Base-by-base conservation (phyloP, 2,888 invertebrate species). In the Apamea anceps region DNA sequence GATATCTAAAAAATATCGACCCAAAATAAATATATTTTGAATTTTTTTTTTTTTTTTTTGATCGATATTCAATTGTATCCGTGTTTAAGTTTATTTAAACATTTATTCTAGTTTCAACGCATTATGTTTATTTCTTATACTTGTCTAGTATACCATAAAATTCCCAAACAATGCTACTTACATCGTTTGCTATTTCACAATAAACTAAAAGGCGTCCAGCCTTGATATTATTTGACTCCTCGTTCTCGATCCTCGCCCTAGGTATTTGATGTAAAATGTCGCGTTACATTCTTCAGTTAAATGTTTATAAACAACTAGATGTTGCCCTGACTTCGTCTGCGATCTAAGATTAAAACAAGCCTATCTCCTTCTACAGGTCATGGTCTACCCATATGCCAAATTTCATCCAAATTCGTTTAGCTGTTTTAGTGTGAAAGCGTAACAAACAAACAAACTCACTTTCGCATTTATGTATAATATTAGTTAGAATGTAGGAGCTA, bases 201-300 rank as follows among this genome's bases (percentile, higher is more conserved):
- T 81, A 51, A 68, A 54, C 73, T 70, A 72, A 82, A 80, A 74
- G 80, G 70, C 75, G n/a, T 66, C 66, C 72, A 82, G 79, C 90
- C 89, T 89, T 90, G 89, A 87, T 88, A 87, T 84, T 88, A 88
- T 88, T 90, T 79, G 79, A 79, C 78, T 79, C 80, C 75, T 81
- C 72, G 71, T 74, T 84, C 81, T 76, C 85, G 72, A 73, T 86
- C 51, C 75, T 67, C 73, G 54, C 76, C 78, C 78, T 63, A 62
- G 68, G 60, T 42, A 71, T 66, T 72, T 37, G 25, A 80, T 42
- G 74, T 85, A 67, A 87, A 85, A 85, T 85, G 76, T 81, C 85
- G 63, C 72, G 48, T 63, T 15, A 75, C 60, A 72, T 77, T 68
- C 60, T 85, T 76, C 51, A 37, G 42, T 45, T 65, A 54, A 66